A percentile compares a stretch with the other conserved stretches of the same genome.
phyloP scores from a whole-genome alignment of 2,888 invertebrate species.

The Mesochorus sp. region DNA sequence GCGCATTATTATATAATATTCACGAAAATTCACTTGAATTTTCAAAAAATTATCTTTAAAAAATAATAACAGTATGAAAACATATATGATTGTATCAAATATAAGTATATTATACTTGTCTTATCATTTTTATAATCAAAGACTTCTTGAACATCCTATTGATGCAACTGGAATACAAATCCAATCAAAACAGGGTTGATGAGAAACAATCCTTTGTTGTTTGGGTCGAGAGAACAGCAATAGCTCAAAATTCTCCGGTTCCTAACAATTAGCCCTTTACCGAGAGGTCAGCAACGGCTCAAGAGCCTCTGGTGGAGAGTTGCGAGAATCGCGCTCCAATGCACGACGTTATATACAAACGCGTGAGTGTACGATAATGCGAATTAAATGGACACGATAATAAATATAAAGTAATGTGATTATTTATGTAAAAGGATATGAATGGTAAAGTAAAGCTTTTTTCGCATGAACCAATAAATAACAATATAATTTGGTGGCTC shows the following conservation, averaged over 20 bases:
- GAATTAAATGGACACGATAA: neutral
- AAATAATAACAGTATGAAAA: too few relatives aligned
- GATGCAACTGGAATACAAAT: too few relatives aligned
- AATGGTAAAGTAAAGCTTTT: neutral
- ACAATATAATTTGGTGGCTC: neutral
- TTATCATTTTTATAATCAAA: too few relatives aligned
- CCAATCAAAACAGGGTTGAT: neutral
- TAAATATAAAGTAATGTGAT: neutral
- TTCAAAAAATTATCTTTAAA: too few relatives aligned
- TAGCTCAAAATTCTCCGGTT: neutral
- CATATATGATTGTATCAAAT: too few relatives aligned
- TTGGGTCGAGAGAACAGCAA: neutral
- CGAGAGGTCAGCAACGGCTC: neutral
- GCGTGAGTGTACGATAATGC: neutral
- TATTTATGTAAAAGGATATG: neutral
- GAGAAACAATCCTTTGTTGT: neutral
- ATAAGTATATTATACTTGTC: too few relatives aligned
- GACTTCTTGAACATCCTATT: too few relatives aligned
- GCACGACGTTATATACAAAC: neutral
- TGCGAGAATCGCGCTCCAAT: neutral
- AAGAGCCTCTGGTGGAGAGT: neutral
- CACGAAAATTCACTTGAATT: too few relatives aligned
- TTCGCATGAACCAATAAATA: neutral
- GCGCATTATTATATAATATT: too few relatives aligned
- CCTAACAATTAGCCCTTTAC: neutral